Evolutionary conservation across 2,888 invertebrate species (phyloP).

Genomic region (Melanostoma mellinum): DNA sequence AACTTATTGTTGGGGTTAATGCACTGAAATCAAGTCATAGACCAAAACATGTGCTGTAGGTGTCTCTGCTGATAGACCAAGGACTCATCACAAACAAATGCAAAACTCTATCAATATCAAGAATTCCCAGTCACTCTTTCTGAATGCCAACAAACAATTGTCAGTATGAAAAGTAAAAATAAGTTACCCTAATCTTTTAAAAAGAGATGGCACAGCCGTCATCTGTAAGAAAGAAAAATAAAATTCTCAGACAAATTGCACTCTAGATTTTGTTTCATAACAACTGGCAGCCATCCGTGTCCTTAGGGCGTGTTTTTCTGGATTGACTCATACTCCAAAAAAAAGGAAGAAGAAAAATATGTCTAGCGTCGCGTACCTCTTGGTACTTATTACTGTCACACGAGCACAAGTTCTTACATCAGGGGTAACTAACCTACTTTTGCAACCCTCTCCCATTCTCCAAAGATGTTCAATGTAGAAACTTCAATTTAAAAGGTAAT

Average conservation of each 20-base stretch:
- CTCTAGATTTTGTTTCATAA: constrained; percentile 17
- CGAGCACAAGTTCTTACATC: constrained; percentile 9
- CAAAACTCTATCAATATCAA: neutral
- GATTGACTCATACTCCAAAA: constrained; percentile 12
- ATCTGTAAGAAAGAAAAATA: neutral
- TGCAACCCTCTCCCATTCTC: neutral
- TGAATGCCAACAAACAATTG: no score
- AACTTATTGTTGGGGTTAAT: no score
- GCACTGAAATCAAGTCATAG: no score
- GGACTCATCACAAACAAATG: neutral
- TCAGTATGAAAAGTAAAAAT: no score
- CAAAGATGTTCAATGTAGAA: neutral
- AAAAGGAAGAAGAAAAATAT: constrained; percentile 14
- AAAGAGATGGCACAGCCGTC: neutral
- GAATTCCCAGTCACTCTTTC: no score
- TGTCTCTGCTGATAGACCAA: no score
- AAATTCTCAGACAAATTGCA: constrained; percentile 23
- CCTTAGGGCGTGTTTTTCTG: constrained; percentile 12
- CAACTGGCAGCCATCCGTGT: neutral
- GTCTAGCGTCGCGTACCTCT: constrained; percentile 43
- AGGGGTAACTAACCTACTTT: constrained; percentile 57
- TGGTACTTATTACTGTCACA: constrained; percentile 51
- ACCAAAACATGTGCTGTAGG: no score
- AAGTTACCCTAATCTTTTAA: neutral
- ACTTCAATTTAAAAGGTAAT: constrained; percentile 63